Percentiles rank a stretch among this genome's conserved stretches.
These are phyloP conservation scores for Nannoperca australis DNA, from an alignment of 2,797 vertebrate genomes.

Conservation along the genomic window DNA sequence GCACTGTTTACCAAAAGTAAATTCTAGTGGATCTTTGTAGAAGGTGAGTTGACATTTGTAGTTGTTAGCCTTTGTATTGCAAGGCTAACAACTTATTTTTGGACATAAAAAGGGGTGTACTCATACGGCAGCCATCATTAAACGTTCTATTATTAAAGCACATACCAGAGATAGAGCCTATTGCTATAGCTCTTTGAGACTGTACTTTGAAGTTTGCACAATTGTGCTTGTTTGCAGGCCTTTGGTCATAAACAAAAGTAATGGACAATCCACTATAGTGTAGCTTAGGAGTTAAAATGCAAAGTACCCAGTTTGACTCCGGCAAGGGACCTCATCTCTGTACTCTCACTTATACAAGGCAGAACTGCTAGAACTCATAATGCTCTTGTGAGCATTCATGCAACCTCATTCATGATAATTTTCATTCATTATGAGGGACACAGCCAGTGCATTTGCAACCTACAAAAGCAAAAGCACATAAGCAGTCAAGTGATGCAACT, in stretches of 20 bases:
- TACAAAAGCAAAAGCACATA: background rate
- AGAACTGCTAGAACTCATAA: too few relatives aligned
- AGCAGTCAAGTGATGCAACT: too few relatives aligned
- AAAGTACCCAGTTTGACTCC: background rate
- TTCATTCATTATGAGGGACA: background rate
- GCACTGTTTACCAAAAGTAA: background rate
- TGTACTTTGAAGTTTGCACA: background rate
- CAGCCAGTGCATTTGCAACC: background rate
- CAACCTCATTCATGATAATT: background rate
- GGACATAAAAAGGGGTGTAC: background rate
- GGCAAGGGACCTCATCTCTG: too few relatives aligned
- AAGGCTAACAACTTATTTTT: background rate
- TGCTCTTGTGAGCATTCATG: background rate
- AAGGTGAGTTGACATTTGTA: background rate
- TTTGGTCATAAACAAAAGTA: too few relatives aligned
- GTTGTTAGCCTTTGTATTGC: too few relatives aligned
- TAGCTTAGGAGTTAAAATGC: too few relatives aligned
- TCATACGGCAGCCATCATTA: background rate
- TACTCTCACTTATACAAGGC: background rate
- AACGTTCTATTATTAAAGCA: background rate
- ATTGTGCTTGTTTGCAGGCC: background rate
- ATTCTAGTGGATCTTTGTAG: background rate
- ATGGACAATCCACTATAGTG: too few relatives aligned
- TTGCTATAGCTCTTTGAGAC: background rate
- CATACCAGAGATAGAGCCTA: background rate